These are phyloP conservation scores for Diplosoma virens DNA, from an alignment of 23 tunicate genomes.

Conservation along the genomic window DNA sequence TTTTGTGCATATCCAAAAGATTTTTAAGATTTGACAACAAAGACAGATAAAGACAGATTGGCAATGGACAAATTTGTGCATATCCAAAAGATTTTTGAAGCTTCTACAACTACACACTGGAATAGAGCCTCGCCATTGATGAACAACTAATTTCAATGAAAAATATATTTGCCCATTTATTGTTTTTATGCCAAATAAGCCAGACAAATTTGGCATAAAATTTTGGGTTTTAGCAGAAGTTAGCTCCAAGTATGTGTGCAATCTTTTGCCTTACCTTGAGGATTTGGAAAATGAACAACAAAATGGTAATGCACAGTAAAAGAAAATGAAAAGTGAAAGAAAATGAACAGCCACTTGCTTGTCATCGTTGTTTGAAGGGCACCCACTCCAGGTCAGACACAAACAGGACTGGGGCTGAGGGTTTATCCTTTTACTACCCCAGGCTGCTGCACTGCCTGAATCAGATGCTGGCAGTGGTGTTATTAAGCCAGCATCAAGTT, in stretches of 20 bases:
- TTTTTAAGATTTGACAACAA: constrained; percentile 9
- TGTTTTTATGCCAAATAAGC: constrained; percentile 19
- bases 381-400: no score
- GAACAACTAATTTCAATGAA: constrained; percentile 24
- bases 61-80: constrained; percentile 8
- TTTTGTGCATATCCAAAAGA: not conserved
- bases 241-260: constrained; percentile 6
- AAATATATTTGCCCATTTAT: constrained; percentile 25
- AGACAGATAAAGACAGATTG: constrained; percentile 21
- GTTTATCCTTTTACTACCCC: no score
- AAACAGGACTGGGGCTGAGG: no score
- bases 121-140: constrained; percentile 17
- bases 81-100: constrained; percentile 8
- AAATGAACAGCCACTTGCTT: no score
- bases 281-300: constrained; percentile 25
- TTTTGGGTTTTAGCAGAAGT: constrained; percentile 10
- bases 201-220: no score
- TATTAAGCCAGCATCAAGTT: no score
- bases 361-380: no score
- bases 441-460: no score
- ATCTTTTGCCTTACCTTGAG: constrained; percentile 20
- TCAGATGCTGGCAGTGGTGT: no score
- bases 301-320: constrained; percentile 24
- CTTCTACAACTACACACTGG: constrained; percentile 1
- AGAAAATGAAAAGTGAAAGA: no score